Conservation (phyloP, 2,888 invertebrate genomes). For the Melitaea athalia region DNA sequence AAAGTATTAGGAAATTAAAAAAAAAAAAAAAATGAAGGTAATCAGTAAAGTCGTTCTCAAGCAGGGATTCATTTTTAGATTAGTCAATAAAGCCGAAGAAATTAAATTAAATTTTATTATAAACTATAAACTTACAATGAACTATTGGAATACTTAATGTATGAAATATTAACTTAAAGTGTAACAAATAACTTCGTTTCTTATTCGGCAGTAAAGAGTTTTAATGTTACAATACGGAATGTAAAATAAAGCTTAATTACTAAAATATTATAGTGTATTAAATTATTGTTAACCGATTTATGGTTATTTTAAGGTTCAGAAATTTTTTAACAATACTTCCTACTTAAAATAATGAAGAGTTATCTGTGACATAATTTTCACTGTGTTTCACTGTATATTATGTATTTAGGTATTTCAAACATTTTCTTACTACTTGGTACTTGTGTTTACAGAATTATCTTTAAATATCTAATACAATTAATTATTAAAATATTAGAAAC, state of each 20-base stretch:
- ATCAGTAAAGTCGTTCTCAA: no score
- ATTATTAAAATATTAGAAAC: no score
- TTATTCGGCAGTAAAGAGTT: neutral
- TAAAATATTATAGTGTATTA: no score
- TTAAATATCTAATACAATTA: no score
- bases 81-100: no score
- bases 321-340: neutral
- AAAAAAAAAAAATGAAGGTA: no score
- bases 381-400: neutral
- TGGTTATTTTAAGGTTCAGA: neutral
- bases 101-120: neutral
- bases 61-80: no score
- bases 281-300: neutral
- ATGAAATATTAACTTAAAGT: conserved; percentile 3
- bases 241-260: neutral
- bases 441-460: neutral
- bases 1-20: no score
- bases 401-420: neutral
- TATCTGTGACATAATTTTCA: neutral
- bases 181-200: neutral
- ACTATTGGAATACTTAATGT: conserved; percentile 2
- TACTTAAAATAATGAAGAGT: neutral
- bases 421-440: no score
- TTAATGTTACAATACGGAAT: neutral
- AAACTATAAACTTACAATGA: neutral